Evolutionary conservation across 2,888 invertebrate species (phyloP), one percentile per base, ranked within the genome.

Genomic region (Melinopterus prodromus): DNA sequence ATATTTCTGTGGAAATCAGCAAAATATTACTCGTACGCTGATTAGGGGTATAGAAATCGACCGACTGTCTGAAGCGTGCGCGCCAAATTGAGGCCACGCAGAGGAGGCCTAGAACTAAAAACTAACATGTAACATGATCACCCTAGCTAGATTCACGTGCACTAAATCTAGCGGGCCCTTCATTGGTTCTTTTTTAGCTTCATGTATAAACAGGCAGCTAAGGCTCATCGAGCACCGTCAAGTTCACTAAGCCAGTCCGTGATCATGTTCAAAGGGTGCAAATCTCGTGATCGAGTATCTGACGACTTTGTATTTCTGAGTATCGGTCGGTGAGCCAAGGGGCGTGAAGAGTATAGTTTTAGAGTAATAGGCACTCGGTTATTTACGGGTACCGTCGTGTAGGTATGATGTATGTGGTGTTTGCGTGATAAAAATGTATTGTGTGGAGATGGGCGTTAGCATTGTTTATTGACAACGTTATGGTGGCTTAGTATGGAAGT

Each of bases 121-220:
- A n/a, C 78, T 81, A 81, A 80, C 80, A 81, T 70, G 79, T 80
- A 80, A 81, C 82, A 81, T 80, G 78, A 75, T 81, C 81, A 81
- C 78, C 77, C 77, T 81, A 79, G 80, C 80, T 81, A 78, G 72
- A 80, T 78, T 80, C 78, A 77, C 81, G 81, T 82, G 81, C 80
- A 79, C 79, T 79, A 79, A 72, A 53, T 77, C 69, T 71, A 79
- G 38, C 71, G 53, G 53, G 53, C 53, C 53, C 53, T 53, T 53
- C 53, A 53, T 53, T 53, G 53, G 53, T 53, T 53, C 12, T 53
- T 53, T 53, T 53, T 53, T 53, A 53, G 2, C 7, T 53, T 53
- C 53, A 53, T 12, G 53, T 53, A 4, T 53, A 53, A 74, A 75
- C 75, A 75, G 35, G 16, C 15, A 35, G 16, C 35, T 70, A 36